Evolutionary conservation across 2,888 invertebrate species (phyloP).

Genomic region (Axea sp.): DNA sequence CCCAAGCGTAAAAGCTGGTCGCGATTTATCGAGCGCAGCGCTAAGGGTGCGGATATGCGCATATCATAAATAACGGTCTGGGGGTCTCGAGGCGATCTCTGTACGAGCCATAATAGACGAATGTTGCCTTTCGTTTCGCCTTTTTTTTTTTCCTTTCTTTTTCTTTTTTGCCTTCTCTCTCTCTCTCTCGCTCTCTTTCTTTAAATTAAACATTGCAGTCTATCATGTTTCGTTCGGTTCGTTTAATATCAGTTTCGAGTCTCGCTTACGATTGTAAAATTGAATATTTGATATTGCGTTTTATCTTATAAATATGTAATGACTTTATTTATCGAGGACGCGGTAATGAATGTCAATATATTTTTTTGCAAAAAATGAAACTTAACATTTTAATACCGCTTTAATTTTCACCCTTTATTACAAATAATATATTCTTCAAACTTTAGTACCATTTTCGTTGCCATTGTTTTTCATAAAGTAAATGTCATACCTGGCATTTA

Average conservation of each 20-base stretch:
- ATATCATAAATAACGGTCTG: constrained; percentile 59
- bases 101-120: constrained; percentile 34
- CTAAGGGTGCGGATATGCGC: constrained; percentile 59
- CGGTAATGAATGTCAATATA: too few relatives aligned
- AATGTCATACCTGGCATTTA: too few relatives aligned
- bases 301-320: not conserved
- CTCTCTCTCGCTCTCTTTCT: too few relatives aligned
- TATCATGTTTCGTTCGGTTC: constrained; percentile 38
- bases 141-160: constrained; percentile 13
- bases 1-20: constrained; percentile 55
- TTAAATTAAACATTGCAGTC: constrained; percentile 53
- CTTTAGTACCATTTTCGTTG: too few relatives aligned
- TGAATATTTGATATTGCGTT: too few relatives aligned
- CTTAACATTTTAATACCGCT: too few relatives aligned
- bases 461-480: too few relatives aligned
- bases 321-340: too few relatives aligned
- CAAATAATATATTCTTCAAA: too few relatives aligned
- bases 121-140: constrained; percentile 1
- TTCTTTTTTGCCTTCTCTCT: too few relatives aligned
- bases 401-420: too few relatives aligned
- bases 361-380: too few relatives aligned
- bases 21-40: constrained; percentile 58
- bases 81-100: constrained; percentile 51
- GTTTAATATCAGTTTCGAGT: constrained; percentile 28
- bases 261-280: constrained; percentile 20